Conservation (phyloP, 2,888 invertebrate genomes). For the Drosophila yooni region DNA sequence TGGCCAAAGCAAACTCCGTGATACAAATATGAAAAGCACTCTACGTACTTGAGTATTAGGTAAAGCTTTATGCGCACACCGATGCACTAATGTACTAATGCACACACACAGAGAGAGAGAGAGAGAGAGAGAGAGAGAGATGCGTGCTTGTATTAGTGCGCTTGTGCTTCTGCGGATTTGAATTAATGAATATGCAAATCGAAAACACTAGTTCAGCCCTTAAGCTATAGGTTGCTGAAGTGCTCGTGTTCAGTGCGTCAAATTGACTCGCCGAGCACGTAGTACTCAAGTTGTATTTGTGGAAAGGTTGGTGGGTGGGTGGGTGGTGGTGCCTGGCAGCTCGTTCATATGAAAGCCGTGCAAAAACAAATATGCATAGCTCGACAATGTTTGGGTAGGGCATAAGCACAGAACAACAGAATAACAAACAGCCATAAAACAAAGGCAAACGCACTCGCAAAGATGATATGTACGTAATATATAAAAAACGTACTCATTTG, state of each 20-base stretch:
- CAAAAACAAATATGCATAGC: constrained; percentile 61
- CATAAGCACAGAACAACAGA: constrained; percentile 46
- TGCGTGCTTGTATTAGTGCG: constrained; percentile 28
- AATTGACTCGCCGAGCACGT: constrained; percentile 39
- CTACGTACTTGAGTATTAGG: background rate
- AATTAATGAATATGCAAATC: constrained; percentile 44
- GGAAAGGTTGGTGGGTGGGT: constrained; percentile 3
- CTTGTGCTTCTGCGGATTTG: constrained; percentile 21
- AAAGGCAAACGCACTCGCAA: constrained; percentile 43
- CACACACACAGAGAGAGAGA: background rate
- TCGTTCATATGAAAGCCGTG: constrained; percentile 45
- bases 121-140: background rate
- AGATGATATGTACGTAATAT: constrained; percentile 39
- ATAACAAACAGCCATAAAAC: constrained; percentile 56
- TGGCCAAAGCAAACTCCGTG: background rate
- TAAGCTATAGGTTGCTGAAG: constrained; percentile 1
- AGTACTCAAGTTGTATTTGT: constrained; percentile 27
- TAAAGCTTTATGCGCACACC: constrained; percentile 13
- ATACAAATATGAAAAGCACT: constrained; percentile 4
- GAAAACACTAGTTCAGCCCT: constrained; percentile 15
- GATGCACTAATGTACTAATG: constrained; percentile 4
- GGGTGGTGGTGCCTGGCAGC: constrained; percentile 6
- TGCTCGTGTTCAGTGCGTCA: constrained; percentile 21
- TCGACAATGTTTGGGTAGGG: constrained; percentile 71
- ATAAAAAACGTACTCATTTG: constrained; percentile 57